Base-by-base conservation (phyloP, 2,888 invertebrate species). In the Drosophila trichaetosa region DNA sequence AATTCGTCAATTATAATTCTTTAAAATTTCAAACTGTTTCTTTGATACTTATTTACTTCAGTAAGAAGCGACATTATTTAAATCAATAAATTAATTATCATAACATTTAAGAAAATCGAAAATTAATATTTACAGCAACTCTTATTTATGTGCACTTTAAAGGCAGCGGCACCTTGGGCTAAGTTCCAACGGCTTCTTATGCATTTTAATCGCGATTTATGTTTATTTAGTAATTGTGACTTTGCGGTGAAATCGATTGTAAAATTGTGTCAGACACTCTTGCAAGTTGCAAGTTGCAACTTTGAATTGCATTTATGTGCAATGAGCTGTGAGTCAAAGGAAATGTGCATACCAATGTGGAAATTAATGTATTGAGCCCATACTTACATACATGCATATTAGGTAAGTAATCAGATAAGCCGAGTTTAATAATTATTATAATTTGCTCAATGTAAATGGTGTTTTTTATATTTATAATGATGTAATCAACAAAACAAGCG, bases 131-230 rank as follows among this genome's bases (percentile, higher is more conserved):
- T 36, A 31, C 29, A 29, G 18, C 60, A 51, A 8, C 24, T 38
- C 33, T 10, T 13, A 60, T 36, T 40, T 46, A 42, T 36, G 24
- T 29, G 2, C 10, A 42, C 49, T 36, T 70, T 49, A 51, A 70
- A 69, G 70, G 34, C 33, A 51, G 48, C 60, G 70, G 36, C 70
- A 31, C 70, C 46, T 52, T 56, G 24, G 46, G 61, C 61, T 21
- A 46, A 36, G 36, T 51, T 51, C 42, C 59, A 34, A 24, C 18
- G 59, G 4, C 31, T 57, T 66, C 42, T 69, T 16, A 27, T 58
- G 38, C 42, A 21, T 38, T 59, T 21, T 34, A 40, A 60, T 40
- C 38, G 29, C 16, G 29, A 67, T 49, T 51, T 48, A 54, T 54
- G n/a, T 27, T 18, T 16, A n/a, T 46, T 61, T 57, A 52, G 42